phyloP scores from a whole-genome alignment of 2,888 invertebrate species.

The Aethes cnicana region DNA sequence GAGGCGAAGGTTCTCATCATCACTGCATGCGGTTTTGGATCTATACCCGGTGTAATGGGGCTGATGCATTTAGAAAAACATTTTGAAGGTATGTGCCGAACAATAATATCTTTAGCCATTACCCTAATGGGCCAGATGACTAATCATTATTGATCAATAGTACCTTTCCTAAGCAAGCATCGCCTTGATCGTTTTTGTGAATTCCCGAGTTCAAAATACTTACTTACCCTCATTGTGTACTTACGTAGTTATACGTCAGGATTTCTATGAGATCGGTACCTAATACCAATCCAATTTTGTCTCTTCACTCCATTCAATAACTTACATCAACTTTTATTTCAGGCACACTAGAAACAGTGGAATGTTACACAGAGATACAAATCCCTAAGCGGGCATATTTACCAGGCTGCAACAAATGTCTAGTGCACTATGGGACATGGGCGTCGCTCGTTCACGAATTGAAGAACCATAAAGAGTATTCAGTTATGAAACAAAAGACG shows the following conservation, averaged over 20 bases:
- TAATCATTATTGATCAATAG: no score
- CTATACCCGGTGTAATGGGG: slow-evolving; percentile 48
- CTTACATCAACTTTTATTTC: slow-evolving; percentile 28
- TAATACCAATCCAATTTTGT: no score
- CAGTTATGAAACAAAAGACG: slow-evolving; percentile 42
- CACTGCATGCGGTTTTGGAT: slow-evolving; percentile 55
- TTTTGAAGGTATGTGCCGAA: slow-evolving; percentile 52
- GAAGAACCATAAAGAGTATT: slow-evolving; percentile 43
- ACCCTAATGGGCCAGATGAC: no score
- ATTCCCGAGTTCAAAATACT: no score
- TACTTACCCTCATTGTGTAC: no score
- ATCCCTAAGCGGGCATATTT: slow-evolving; percentile 52
- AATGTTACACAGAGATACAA: slow-evolving; percentile 50
- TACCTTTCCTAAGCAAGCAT: no score
- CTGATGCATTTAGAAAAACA: slow-evolving; percentile 49
- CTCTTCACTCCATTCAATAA: background rate
- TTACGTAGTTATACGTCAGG: no score
- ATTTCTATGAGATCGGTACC: no score
- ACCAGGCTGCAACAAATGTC: slow-evolving; percentile 45
- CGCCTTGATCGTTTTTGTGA: no score
- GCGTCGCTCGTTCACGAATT: slow-evolving; percentile 52
- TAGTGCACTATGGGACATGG: slow-evolving; percentile 61
- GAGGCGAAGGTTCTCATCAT: slow-evolving; percentile 50
- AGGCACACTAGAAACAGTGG: slow-evolving; percentile 52
- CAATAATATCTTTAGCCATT: no score